Base-by-base conservation (phyloP, 2,113 vertebrate genomes). In the Dinomys branickii region DNA sequence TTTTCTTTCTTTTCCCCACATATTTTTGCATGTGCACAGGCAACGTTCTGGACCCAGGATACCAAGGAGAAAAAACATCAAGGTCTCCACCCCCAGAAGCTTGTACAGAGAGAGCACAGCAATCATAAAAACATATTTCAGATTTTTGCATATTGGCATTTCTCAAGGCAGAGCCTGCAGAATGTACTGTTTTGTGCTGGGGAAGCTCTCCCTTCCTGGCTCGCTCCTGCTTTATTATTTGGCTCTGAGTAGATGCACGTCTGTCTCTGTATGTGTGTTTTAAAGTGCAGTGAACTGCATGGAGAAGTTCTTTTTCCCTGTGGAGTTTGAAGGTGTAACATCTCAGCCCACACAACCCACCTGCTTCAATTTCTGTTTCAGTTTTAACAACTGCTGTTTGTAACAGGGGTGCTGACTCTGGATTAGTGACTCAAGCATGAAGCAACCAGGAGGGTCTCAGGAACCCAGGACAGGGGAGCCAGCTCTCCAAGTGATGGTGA, bases 301-400 rank as follows among this genome's bases (percentile, higher is more conserved):
- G 20, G 63, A 63, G 86, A 85, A 56, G 77, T 85, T 95, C 22
- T 65, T 77, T 94, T 95, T 91, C 95, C 89, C 86, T 19, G 94
- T 44, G 44, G 65, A 69, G 94, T 98, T 96, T 65, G 90, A 95
- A 95, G 94, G 94, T 85, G 97, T 81, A 2, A 86, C 84, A 38
- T 95, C 92, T 94, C 93, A 94, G 90, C 92, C 87, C 63, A 92
- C 89, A 94, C 69, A 90, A 91, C 87, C 52, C 81, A 88, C 95
- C 83, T 94, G 98, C 94, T 97, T 88, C 63, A 1, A 2, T 82
- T 90, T 95, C 87, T 44, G 38, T 47, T 90, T 90, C 67, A 7
- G 78, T 88, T 88, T 83, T 63, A 90, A 95, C 54, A 94, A 71
- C 90, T 94, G 85, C 88, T 91, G 94, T 50, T 81, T n/a, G 22